These are phyloP conservation scores for Acanthurus leucopareius DNA, from an alignment of 2,797 vertebrate species.

Conservation along the genomic window DNA sequence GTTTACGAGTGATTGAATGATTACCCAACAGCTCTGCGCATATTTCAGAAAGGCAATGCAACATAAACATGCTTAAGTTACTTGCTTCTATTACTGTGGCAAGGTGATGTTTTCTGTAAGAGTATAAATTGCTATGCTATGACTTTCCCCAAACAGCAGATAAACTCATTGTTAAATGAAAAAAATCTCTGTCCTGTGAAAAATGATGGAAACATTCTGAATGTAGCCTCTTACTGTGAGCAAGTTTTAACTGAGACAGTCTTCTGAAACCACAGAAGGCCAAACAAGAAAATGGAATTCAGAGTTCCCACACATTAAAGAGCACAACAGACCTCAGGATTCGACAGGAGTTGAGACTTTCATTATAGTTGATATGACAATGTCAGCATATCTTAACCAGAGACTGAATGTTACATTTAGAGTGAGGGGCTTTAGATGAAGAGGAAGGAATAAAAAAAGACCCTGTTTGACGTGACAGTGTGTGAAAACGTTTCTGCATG, in stretches of 20 bases:
- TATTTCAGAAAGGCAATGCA: constrained; percentile 17
- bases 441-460: constrained; percentile 33
- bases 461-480: background rate
- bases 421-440: background rate
- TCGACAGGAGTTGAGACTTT: background rate
- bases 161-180: constrained; percentile 10
- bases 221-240: background rate
- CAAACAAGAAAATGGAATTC: background rate
- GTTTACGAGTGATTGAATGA: background rate
- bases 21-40: constrained; percentile 7
- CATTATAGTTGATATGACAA: constrained; percentile 4
- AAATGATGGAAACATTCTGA: background rate
- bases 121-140: constrained; percentile 6
- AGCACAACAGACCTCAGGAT: background rate
- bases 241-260: background rate
- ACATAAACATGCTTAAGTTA: constrained; percentile 15
- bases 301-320: background rate
- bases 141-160: constrained; percentile 4
- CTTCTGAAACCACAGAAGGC: background rate
- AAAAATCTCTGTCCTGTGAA: constrained; percentile 9
- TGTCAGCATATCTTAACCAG: constrained; percentile 16
- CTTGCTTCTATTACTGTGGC: constrained; percentile 13
- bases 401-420: constrained; percentile 15
- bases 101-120: background rate
- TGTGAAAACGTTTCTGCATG: constrained; percentile 18